phyloP scores from a whole-genome alignment of 1,140 invertebrate species.

The Conus betulinus region DNA sequence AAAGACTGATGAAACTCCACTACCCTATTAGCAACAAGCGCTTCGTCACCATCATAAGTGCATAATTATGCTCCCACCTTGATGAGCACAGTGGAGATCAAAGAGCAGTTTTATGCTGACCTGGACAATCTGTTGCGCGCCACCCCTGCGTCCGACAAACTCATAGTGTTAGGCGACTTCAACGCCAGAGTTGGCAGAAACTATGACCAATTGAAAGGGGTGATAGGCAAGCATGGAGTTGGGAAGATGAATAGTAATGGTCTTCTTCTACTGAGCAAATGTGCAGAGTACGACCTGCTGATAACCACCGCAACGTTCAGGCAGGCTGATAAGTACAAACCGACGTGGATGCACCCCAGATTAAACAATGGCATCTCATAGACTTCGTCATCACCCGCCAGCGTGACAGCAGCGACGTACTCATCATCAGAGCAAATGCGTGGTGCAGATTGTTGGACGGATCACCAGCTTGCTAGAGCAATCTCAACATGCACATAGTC shows the following conservation, averaged over 20 bases:
- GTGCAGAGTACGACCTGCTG: slow-evolving; percentile 41
- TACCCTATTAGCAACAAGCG: slow-evolving; percentile 20
- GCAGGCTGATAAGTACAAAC: slow-evolving; percentile 37
- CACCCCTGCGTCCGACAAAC: not conserved
- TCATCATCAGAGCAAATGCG: slow-evolving; percentile 8
- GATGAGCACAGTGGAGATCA: slow-evolving; percentile 25
- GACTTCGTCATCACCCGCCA: slow-evolving; percentile 24
- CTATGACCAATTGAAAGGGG: slow-evolving; percentile 26
- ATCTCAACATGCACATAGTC: no score
- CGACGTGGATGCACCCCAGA: slow-evolving; percentile 45
- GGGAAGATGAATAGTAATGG: slow-evolving; percentile 45
- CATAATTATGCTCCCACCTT: slow-evolving; percentile 32
- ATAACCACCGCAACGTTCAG: slow-evolving; percentile 55
- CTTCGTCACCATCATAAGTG: slow-evolving; percentile 26
- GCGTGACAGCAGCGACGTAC: slow-evolving; percentile 11
- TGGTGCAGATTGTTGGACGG: no score
- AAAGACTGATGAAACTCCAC: slow-evolving; percentile 33
- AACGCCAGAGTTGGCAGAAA: slow-evolving; percentile 31
- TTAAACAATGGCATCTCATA: slow-evolving; percentile 46
- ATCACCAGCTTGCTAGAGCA: no score
- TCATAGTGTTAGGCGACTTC: slow-evolving; percentile 9
- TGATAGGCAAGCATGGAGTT: slow-evolving; percentile 25
- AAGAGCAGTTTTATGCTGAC: slow-evolving; percentile 30
- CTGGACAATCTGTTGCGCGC: not conserved
- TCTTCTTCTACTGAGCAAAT: slow-evolving; percentile 42